Evolutionary conservation across 1,140 invertebrate species (phyloP).

Genomic region (Cydia amplana): DNA sequence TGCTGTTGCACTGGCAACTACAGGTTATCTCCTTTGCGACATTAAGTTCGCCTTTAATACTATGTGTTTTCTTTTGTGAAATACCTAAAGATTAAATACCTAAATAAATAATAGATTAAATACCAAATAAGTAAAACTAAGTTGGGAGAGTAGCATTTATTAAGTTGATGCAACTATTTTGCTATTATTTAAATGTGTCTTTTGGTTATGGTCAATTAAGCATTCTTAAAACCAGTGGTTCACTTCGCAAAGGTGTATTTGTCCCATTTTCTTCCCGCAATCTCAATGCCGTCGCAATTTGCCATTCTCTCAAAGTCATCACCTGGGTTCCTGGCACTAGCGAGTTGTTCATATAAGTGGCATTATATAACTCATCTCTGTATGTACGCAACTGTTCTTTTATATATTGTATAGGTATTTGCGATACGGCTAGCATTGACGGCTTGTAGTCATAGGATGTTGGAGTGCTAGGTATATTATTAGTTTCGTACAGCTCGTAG

Average conservation of each 20-base stretch:
- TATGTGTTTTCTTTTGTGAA: too few species aligned
- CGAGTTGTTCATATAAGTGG: conserved; percentile 61
- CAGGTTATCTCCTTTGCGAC: too few species aligned
- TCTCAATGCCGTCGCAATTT: conserved; percentile 57
- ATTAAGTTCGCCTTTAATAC: too few species aligned
- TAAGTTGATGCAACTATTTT: background rate
- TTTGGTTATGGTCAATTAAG: background rate
- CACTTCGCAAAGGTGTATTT: conserved; percentile 24
- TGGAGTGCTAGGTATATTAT: conserved; percentile 46
- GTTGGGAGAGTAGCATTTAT: too few species aligned
- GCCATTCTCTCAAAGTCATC: conserved; percentile 67
- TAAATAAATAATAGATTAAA: too few species aligned
- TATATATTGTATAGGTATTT: conserved; percentile 63
- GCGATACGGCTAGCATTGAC: conserved; percentile 58
- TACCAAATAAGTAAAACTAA: too few species aligned
- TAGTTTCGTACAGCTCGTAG: conserved; percentile 66
- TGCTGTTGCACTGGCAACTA: too few species aligned
- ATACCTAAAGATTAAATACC: too few species aligned
- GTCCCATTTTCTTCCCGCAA: conserved; percentile 7
- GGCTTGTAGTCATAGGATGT: conserved; percentile 46
- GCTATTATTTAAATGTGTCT: background rate
- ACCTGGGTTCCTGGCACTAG: conserved; percentile 61
- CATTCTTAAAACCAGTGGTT: conserved; percentile 35
- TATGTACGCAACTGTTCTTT: conserved; percentile 60
- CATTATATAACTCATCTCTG: conserved; percentile 56